phyloP scores from a whole-genome alignment of 1,140 invertebrate species.

The Planococcus citri region DNA sequence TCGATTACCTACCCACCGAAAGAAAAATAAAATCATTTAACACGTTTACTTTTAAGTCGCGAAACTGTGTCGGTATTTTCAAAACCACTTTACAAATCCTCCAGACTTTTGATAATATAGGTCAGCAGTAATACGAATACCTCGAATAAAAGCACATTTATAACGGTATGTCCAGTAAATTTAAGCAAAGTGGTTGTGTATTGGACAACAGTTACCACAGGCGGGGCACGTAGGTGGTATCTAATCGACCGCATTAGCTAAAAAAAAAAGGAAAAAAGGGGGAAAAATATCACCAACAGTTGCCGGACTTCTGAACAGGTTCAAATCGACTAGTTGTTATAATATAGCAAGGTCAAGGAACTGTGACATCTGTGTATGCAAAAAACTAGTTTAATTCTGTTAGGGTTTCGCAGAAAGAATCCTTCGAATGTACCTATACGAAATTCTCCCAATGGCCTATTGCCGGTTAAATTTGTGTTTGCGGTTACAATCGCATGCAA shows the following conservation, averaged over 20 bases:
- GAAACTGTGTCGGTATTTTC: too few species aligned
- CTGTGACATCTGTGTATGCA: background rate
- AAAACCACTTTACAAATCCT: too few species aligned
- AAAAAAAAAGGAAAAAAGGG: background rate
- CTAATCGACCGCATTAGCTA: background rate
- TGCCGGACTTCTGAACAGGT: background rate
- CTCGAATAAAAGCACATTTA: background rate
- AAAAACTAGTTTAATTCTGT: background rate
- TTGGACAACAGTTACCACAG: background rate
- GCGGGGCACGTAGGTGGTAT: slow-evolving; percentile 4
- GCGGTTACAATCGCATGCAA: background rate
- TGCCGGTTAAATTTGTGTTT: background rate
- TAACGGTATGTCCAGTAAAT: slow-evolving; percentile 6
- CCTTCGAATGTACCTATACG: background rate
- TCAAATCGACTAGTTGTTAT: background rate
- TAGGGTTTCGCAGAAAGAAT: background rate
- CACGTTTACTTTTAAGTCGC: too few species aligned
- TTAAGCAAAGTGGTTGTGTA: background rate
- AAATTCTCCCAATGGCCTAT: background rate
- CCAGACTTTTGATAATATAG: background rate
- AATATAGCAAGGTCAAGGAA: background rate
- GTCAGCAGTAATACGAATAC: background rate
- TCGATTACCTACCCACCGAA: too few species aligned
- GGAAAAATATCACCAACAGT: background rate
- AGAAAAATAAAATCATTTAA: too few species aligned